These are phyloP conservation scores for Pardalotus punctatus DNA, from an alignment of 2,113 vertebrate species.

Conservation along the genomic window DNA sequence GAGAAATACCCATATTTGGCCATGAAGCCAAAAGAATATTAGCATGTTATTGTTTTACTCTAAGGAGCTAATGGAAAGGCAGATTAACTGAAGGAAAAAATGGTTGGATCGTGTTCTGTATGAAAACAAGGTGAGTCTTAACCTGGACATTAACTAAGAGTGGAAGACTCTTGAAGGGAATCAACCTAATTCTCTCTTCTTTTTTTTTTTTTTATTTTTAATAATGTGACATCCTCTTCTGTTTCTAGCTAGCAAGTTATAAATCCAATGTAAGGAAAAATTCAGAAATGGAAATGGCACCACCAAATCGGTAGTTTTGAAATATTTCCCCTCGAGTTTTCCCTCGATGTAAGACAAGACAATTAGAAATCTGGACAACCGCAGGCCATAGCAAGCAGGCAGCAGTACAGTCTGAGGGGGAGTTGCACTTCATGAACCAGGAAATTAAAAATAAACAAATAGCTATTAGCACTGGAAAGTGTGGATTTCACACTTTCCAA, in stretches of 20 bases:
- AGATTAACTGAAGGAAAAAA: not conserved
- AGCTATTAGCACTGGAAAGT: not conserved
- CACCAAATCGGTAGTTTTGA: not conserved
- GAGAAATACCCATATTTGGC: slow-evolving; percentile 1
- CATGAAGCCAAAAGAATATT: not conserved
- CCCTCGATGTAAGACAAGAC: not conserved
- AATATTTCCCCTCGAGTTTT: not conserved
- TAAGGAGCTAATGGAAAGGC: not conserved
- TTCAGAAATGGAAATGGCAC: not conserved
- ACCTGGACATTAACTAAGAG: not conserved
- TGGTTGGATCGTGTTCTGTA: fast-evolving
- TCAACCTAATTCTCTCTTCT: fast-evolving
- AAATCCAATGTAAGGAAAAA: not conserved
- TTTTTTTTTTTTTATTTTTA: not conserved
- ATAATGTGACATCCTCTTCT: not conserved
- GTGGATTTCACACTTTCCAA: not conserved
- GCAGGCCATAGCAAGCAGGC: not conserved
- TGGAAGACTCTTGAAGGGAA: not conserved
- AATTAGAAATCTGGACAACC: not conserved
- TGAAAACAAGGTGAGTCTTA: not conserved
- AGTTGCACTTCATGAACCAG: not conserved
- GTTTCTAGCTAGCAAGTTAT: not conserved
- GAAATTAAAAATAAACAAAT: slow-evolving; percentile 17
- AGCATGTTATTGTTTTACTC: not conserved
- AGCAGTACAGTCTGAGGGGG: not conserved